phyloP scores from a whole-genome alignment of 2,797 vertebrate species.

The Microchirus variegatus region DNA sequence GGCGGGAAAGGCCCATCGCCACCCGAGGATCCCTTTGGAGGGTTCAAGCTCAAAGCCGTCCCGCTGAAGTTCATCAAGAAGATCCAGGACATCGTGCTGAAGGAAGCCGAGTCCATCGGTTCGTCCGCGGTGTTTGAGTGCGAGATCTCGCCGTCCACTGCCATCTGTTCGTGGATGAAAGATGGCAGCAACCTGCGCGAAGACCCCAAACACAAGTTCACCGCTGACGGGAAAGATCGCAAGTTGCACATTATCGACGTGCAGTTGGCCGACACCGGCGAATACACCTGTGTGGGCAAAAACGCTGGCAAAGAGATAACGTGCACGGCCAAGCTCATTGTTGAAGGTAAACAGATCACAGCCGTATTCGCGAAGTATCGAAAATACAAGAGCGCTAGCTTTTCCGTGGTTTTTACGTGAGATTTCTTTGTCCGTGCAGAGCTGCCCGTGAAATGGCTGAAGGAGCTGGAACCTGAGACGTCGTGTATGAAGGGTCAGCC shows the following conservation, averaged over 20 bases:
- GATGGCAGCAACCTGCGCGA: constrained; percentile 94
- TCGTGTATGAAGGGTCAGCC: constrained; percentile 91
- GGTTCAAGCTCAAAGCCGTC: constrained; percentile 95
- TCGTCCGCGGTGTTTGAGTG: constrained; percentile 95
- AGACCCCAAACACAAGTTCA: constrained; percentile 95
- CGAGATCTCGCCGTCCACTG: constrained; percentile 94
- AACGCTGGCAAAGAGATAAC: constrained; percentile 95
- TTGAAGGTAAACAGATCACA: constrained; percentile 97
- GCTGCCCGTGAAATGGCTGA: constrained; percentile 92
- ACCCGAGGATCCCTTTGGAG: constrained; percentile 91
- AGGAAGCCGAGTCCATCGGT: constrained; percentile 94
- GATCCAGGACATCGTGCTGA: constrained; percentile 90
- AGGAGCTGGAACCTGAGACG: constrained; percentile 90
- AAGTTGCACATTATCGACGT: constrained; percentile 96
- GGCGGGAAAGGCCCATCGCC: constrained; percentile 94
- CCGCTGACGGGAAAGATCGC: constrained; percentile 95
- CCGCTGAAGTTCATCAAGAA: constrained; percentile 95
- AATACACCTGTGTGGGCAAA: constrained; percentile 93
- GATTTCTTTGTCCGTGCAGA: constrained; percentile 70
- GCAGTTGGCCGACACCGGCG: constrained; percentile 94
- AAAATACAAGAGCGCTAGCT: too few species aligned
- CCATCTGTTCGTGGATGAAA: constrained; percentile 95
- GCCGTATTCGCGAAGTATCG: too few species aligned
- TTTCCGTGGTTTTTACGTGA: too few species aligned
- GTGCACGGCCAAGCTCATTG: constrained; percentile 93